Conservation (phyloP, 2,888 invertebrate genomes). For the Brachypalpus laphriformis region DNA sequence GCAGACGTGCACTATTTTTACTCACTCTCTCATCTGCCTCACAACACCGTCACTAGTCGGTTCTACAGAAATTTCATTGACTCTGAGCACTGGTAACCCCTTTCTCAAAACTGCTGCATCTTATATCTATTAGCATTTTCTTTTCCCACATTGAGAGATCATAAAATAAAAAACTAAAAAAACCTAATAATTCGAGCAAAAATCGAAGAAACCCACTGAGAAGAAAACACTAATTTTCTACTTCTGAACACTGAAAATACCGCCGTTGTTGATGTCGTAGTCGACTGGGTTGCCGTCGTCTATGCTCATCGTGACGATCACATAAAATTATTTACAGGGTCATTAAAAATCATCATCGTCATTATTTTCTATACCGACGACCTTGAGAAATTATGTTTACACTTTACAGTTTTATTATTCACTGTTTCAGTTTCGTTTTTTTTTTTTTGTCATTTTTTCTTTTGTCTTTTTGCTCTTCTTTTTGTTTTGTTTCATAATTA, state of each 20-base stretch:
- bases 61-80: slow-evolving; percentile 20
- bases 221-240: slow-evolving; percentile 14
- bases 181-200: slow-evolving; percentile 12
- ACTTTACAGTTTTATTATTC: slow-evolving; percentile 49
- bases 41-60: not conserved
- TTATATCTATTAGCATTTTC: no score
- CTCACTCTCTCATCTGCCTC: not conserved
- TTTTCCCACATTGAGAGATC: no score
- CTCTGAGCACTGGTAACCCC: not conserved
- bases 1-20: not conserved
- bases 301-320: slow-evolving; percentile 67
- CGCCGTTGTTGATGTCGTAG: slow-evolving; percentile 20
- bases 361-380: slow-evolving; percentile 79
- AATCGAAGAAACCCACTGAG: slow-evolving; percentile 9
- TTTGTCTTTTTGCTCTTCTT: slow-evolving; percentile 15
- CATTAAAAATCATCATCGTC: slow-evolving; percentile 81
- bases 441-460: not conserved
- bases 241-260: slow-evolving; percentile 17
- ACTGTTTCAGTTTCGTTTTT: slow-evolving; percentile 12
- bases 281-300: slow-evolving; percentile 40
- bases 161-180: slow-evolving; percentile 15
- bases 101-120: no score
- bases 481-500: slow-evolving; percentile 53
- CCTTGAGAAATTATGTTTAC: slow-evolving; percentile 79
- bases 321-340: slow-evolving; percentile 82